Base-by-base conservation (phyloP, 2,113 vertebrate species). In the Prionailurus viverrinus region DNA sequence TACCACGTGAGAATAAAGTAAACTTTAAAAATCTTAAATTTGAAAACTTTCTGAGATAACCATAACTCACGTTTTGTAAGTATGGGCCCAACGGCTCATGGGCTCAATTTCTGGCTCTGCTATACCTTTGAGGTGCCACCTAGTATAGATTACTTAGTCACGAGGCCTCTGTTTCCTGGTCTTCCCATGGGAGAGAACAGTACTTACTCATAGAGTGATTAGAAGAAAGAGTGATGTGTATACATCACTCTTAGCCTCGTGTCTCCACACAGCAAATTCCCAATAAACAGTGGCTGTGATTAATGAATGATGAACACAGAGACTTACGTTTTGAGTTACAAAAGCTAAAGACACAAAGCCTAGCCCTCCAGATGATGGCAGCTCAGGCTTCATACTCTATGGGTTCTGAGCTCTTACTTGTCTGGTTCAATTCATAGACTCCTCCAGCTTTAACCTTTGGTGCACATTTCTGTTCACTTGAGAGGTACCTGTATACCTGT, bases 231-330 rank as follows among this genome's bases (percentile, higher is more conserved):
- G 66, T 53, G 33, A 74, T 4, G 21, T 39, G 7, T 83, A 25
- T 21, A 25, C 8, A 29, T 61, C 21, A 6, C 73, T 41, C 31
- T 29, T 61, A 83, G 55, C 19, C 8, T 89, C 8, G 69, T 41
- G 53, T 27, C 61, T 78, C 5, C 27, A 68, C 21, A 23, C 0
- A 11, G 53, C n/a, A 63, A 88, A 51, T 74, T 85, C 29, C 61
- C 36, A 91, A 29, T 25, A 36, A 90, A 65, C 21, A 19, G 45
- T 55, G 19, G 53, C 12, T 78, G 6, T 76, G 85, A 48, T 87
- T 82, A 87, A 86, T 80, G 16, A 89, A 65, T 74, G 68, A 79
- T 63, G 82, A 86, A 94, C 83, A 55, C 65, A 79, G 14, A 33
- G 51, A 51, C n/a, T 87, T 66, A 10, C 36, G 29, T 41, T 80